Conservation (phyloP, 2,888 invertebrate genomes). For the Argynnis bischoffii region DNA sequence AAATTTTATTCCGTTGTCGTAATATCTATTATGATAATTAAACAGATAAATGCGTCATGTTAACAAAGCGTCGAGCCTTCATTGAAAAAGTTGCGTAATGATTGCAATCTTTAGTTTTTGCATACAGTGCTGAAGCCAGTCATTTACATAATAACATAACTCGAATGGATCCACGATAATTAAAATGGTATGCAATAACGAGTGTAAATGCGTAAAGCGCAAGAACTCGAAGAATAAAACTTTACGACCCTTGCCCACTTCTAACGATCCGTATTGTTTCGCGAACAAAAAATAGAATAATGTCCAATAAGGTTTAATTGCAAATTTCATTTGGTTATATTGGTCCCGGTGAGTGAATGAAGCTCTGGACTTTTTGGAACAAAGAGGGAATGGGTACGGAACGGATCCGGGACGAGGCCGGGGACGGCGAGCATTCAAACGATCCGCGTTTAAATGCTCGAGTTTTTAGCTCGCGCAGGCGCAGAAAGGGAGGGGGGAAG, state of each 20-base stretch:
- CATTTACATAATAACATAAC: conserved; percentile 27
- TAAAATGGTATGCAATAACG: conserved; percentile 34
- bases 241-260: conserved; percentile 37
- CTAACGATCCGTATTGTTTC: conserved; percentile 38
- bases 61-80: too few species aligned
- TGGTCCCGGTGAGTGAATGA: conserved; percentile 51
- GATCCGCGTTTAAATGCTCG: conserved; percentile 50
- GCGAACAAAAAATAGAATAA: conserved; percentile 42
- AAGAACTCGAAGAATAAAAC: conserved; percentile 36
- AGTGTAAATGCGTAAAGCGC: conserved; percentile 23
- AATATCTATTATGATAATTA: too few species aligned
- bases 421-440: conserved; percentile 40
- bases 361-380: conserved; percentile 10
- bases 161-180: conserved; percentile 17
- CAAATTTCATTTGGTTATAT: conserved; percentile 40
- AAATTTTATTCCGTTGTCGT: too few species aligned
- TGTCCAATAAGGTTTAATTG: conserved; percentile 43
- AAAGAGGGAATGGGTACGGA: conserved; percentile 28
- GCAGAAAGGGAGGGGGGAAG: conserved; percentile 26
- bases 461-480: conserved; percentile 52
- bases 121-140: neutral
- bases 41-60: too few species aligned
- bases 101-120: conserved; percentile 2
- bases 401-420: conserved; percentile 43
- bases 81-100: neutral